phyloP scores from a whole-genome alignment of 2,113 vertebrate species.

The Corydoras sp. region DNA sequence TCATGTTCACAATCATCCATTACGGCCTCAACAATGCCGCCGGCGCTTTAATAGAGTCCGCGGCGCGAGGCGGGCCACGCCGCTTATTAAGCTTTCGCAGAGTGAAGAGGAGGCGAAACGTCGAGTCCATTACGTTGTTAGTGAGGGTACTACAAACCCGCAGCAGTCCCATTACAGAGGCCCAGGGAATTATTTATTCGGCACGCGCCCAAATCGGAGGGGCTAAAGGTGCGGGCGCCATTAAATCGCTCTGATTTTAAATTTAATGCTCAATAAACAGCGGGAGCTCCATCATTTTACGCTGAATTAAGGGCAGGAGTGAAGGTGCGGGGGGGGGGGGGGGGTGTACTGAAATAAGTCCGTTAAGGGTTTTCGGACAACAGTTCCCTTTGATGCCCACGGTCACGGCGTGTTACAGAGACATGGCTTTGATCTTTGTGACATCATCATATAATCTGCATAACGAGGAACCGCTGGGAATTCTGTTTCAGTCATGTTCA shows the following conservation, averaged over 20 bases:
- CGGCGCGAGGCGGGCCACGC: conserved; percentile 11
- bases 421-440: no score
- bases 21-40: neutral
- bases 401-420: no score
- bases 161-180: conserved; percentile 50
- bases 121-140: conserved; percentile 52
- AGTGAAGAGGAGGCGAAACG: conserved; percentile 46
- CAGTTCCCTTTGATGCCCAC: no score
- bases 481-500: no score
- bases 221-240: conserved; percentile 53
- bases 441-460: no score
- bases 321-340: no score
- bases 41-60: conserved; percentile 5
- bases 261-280: conserved; percentile 62
- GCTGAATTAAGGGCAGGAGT: conserved; percentile 50
- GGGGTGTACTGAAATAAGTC: no score
- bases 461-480: no score
- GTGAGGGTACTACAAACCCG: conserved; percentile 48
- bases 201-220: conserved; percentile 52
- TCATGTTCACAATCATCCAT: conserved; percentile 23
- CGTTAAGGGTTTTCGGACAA: no score
- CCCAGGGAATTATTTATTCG: conserved; percentile 52
- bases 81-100: conserved; percentile 51
- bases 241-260: conserved; percentile 58
- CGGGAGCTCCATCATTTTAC: conserved; percentile 55